A percentile compares a stretch with the other conserved stretches of the same genome.
Evolutionary conservation across 2,797 vertebrate species (phyloP).

Genomic region (Acestrorhynchus altus): DNA sequence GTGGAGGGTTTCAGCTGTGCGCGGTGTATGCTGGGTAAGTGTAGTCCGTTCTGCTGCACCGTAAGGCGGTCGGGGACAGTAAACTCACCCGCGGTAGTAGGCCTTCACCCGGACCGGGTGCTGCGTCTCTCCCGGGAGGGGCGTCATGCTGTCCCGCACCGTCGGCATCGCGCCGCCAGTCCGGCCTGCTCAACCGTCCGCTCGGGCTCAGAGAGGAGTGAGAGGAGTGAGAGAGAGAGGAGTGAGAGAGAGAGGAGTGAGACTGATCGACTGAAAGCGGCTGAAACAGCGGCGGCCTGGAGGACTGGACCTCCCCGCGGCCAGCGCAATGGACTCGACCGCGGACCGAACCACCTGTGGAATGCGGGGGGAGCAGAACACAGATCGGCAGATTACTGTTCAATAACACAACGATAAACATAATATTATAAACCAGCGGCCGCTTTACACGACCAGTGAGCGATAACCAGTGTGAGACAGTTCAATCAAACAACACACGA

Average conservation of each 20-base stretch:
- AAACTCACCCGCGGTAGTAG: constrained; percentile 95
- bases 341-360: constrained; percentile 70
- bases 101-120: constrained; percentile 98
- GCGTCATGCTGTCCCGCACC: constrained; percentile 94
- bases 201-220: too few species aligned
- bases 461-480: too few species aligned
- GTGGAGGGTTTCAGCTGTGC: too few species aligned
- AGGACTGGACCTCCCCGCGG: not conserved
- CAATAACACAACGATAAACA: not conserved
- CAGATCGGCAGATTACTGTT: not conserved
- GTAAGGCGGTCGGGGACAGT: too few species aligned
- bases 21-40: too few species aligned
- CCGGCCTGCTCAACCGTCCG: too few species aligned
- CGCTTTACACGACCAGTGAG: too few species aligned
- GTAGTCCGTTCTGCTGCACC: too few species aligned
- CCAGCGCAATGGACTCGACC: not conserved
- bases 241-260: too few species aligned
- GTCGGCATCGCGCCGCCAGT: constrained; percentile 89
- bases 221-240: too few species aligned
- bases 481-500: not conserved
- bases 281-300: not conserved
- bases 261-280: too few species aligned
- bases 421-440: too few species aligned
- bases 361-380: constrained; percentile 63
- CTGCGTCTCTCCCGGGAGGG: constrained; percentile 88